Evolutionary conservation across 1,140 invertebrate genomes (phyloP).

Genomic region (Pararge aegeria): DNA sequence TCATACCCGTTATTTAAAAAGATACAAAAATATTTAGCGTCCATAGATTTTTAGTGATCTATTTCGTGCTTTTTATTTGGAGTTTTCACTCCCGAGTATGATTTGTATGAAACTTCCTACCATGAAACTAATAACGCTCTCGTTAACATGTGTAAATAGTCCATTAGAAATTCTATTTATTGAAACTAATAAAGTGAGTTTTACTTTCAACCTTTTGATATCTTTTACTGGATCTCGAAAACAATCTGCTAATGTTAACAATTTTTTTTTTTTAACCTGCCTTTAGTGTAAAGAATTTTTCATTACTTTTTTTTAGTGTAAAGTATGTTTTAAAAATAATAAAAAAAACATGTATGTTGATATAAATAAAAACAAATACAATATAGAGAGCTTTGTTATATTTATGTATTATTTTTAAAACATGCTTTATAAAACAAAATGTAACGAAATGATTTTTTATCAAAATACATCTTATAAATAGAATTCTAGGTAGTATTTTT

Average conservation of each 20-base stretch:
- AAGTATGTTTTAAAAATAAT: no score
- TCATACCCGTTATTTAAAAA: neutral
- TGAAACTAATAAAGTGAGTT: slow-evolving; percentile 21
- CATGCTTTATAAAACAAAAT: no score
- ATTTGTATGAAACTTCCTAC: neutral
- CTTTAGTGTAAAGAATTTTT: no score
- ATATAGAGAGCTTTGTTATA: no score
- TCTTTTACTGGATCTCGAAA: slow-evolving; percentile 42
- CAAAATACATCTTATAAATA: no score
- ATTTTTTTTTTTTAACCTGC: no score
- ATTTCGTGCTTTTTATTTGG: slow-evolving; percentile 15
- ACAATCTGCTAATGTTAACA: neutral
- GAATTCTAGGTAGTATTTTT: no score
- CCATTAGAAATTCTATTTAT: slow-evolving; percentile 47
- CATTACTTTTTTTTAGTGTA: no score
- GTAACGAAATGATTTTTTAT: no score
- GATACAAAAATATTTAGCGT: slow-evolving; percentile 10
- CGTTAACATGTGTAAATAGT: slow-evolving; percentile 45
- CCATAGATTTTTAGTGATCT: slow-evolving; percentile 13
- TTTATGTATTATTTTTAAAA: no score
- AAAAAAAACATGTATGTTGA: no score
- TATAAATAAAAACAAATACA: no score
- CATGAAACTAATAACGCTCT: slow-evolving; percentile 1
- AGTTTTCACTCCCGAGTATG: neutral
- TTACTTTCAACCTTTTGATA: slow-evolving; percentile 46